phyloP scores from a whole-genome alignment of 2,888 invertebrate species.

The Hirtodrosophila trivittata region DNA sequence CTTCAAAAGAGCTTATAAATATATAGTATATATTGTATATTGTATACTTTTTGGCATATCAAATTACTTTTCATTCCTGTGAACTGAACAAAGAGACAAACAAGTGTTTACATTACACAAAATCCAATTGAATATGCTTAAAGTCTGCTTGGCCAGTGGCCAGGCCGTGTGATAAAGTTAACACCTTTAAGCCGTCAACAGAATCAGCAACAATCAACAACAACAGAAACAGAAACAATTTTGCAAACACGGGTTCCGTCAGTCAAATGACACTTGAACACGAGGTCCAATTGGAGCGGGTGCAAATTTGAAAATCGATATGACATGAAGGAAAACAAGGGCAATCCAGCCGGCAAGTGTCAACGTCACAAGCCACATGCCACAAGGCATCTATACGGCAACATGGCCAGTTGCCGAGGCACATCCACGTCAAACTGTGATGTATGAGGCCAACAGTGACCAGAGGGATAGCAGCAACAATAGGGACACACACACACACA shows the following conservation, averaged over 20 bases:
- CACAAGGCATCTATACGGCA: slow-evolving; percentile 45
- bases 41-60: slow-evolving; percentile 48
- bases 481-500: slow-evolving; percentile 33
- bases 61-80: slow-evolving; percentile 60
- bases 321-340: slow-evolving; percentile 71
- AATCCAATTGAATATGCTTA: slow-evolving; percentile 40
- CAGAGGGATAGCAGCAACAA: slow-evolving; percentile 34
- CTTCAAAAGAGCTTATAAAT: slow-evolving; percentile 22
- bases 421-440: slow-evolving; percentile 40
- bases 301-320: slow-evolving; percentile 74
- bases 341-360: slow-evolving; percentile 43
- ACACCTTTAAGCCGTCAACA: slow-evolving; percentile 74
- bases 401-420: slow-evolving; percentile 11
- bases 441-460: slow-evolving; percentile 58
- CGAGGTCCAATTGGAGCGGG: slow-evolving; percentile 62
- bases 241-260: slow-evolving; percentile 68
- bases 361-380: slow-evolving; percentile 55
- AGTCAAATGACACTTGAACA: slow-evolving; percentile 70
- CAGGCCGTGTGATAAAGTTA: slow-evolving; percentile 66
- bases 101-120: slow-evolving; percentile 65
- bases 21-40: slow-evolving; percentile 22
- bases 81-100: slow-evolving; percentile 54
- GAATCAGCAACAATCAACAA: slow-evolving; percentile 46
- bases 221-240: slow-evolving; percentile 39
- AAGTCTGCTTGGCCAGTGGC: slow-evolving; percentile 22